Evolutionary conservation across 1,140 invertebrate genomes (phyloP).

Genomic region (Potamilus streckersoni): DNA sequence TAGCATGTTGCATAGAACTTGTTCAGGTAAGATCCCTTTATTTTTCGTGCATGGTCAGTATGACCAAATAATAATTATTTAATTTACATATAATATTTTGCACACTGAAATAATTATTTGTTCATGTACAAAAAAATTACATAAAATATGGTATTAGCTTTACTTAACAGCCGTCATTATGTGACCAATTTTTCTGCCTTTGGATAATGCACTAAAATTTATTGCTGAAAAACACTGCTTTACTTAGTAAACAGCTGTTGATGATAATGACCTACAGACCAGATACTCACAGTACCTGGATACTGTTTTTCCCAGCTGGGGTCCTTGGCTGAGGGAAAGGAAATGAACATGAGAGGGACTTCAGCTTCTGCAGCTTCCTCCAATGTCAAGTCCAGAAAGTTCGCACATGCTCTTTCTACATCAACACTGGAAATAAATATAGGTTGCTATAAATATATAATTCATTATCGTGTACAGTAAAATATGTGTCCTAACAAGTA

Average conservation of each 20-base stretch:
- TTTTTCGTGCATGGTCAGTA: too few species aligned
- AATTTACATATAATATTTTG: too few species aligned
- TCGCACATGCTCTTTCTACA: conserved; percentile 46
- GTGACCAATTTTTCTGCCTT: not conserved
- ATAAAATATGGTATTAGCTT: not conserved
- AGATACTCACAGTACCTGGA: conserved; percentile 55
- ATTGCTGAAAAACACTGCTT: not conserved
- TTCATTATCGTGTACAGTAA: not conserved
- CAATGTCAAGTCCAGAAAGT: conserved; percentile 43
- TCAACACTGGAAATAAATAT: conserved; percentile 46
- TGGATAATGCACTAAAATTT: not conserved
- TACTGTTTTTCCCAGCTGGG: conserved; percentile 61
- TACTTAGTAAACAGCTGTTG: not conserved
- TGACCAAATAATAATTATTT: too few species aligned
- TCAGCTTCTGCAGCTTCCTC: conserved; percentile 60
- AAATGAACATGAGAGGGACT: conserved; percentile 66
- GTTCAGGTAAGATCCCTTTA: too few species aligned
- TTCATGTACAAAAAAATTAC: too few species aligned
- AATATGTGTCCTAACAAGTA: not conserved
- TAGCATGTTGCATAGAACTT: too few species aligned
- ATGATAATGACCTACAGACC: not conserved
- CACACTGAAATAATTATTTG: too few species aligned
- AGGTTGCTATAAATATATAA: too few species aligned
- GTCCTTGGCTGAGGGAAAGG: conserved; percentile 69
- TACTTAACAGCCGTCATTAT: not conserved